Conservation (phyloP, 2,888 invertebrate genomes). For the Leptinotarsa tumamoca region DNA sequence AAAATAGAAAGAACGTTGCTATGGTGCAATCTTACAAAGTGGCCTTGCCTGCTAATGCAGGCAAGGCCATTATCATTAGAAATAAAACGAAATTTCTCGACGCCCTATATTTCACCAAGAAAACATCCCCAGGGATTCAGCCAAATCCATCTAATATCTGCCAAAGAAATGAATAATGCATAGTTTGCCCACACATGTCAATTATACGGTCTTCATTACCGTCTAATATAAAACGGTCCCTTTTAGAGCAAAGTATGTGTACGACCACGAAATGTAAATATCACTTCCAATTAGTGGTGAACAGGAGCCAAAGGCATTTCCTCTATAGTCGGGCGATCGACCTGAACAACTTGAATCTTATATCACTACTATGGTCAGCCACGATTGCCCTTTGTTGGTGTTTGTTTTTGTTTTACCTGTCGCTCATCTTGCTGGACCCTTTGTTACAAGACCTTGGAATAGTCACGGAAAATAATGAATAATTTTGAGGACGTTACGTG, state of each 20-base stretch:
- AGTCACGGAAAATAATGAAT: background rate
- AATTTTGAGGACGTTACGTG: background rate
- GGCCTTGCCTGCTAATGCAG: background rate
- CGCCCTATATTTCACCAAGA: background rate
- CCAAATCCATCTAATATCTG: background rate
- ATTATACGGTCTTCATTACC: constrained; percentile 38
- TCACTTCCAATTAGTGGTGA: constrained; percentile 15
- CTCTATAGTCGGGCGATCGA: background rate
- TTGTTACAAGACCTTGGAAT: background rate
- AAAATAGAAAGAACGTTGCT: background rate
- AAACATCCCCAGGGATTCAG: background rate
- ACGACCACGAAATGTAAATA: constrained; percentile 24
- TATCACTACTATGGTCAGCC: background rate
- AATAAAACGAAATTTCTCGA: background rate
- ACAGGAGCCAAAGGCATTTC: constrained; percentile 10
- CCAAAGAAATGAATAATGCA: constrained; percentile 34
- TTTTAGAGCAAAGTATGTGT: constrained; percentile 31
- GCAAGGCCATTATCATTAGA: background rate
- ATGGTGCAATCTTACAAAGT: background rate
- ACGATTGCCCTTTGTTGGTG: background rate
- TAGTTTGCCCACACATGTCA: constrained; percentile 36
- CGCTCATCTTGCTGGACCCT: background rate
- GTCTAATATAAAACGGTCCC: constrained; percentile 9
- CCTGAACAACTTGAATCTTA: background rate
- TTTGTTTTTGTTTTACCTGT: constrained; percentile 10